Base-by-base conservation (phyloP, 1,140 invertebrate genomes). In the Anastatus disparis region DNA sequence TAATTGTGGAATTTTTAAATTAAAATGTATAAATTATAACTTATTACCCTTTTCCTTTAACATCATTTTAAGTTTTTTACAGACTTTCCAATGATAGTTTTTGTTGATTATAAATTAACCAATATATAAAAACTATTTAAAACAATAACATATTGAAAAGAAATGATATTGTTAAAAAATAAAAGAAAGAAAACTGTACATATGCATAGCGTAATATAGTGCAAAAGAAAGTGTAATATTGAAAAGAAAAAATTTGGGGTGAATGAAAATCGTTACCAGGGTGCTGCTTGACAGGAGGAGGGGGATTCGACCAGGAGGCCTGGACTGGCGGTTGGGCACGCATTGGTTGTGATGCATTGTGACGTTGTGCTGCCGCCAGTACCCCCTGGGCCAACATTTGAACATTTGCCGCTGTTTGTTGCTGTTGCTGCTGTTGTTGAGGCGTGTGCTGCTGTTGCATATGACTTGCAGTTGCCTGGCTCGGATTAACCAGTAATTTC, bases 321-420 rank as follows among this genome's bases (percentile, higher is more conserved):
- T 77, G 65, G 44, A 80, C 81, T 55, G 75, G 70, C 48, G 69
- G 48, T 24, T 77, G 77, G 55, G 68, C 69, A 38, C 72, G 70
- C 29, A 70, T 46, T n/a, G n/a, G n/a, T n/a, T n/a, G n/a, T 3
- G 68, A 46, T 31, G 63, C 63, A 40, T 71, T 78, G 26, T 75
- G 72, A 13, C 58, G 78, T n/a, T n/a, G n/a, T n/a, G n/a, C n/a
- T n/a, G n/a, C n/a, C 27, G 82, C 79, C 4, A 82, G 72, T 58
- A 79, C 76, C 38, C 82, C 81, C 53, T 84, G 84, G 20, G 83
- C 71, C 55, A 84, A 72, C 73, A 84, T 73, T 58, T 86, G 84
- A 59, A 84, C 82, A 29, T 78, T 82, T 48, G 80, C 65, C 84
- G 80, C 31, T 84, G 83, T 29, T 35, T 78, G 78, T 48, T 78